These are phyloP conservation scores for Rhogogaster chlorosoma DNA, from an alignment of 2,888 invertebrate genomes.

Conservation along the genomic window DNA sequence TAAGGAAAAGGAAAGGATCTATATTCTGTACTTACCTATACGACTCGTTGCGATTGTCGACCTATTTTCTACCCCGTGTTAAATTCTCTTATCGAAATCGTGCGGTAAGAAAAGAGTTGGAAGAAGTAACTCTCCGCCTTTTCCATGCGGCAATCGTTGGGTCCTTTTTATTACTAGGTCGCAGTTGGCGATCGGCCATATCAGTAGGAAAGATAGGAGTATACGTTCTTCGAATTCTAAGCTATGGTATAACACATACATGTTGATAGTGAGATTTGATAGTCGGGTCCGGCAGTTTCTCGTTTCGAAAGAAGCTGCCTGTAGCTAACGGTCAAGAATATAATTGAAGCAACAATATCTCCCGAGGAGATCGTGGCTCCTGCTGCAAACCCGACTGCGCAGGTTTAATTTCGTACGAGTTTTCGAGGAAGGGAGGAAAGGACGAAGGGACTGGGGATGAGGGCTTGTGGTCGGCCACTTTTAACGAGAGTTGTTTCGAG, in stretches of 20 bases:
- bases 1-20: background rate
- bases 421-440: background rate
- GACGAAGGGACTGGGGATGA: background rate
- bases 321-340: background rate
- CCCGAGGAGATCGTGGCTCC: background rate
- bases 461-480: constrained; percentile 63
- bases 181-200: constrained; percentile 47
- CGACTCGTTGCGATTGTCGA: background rate
- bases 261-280: background rate
- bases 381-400: background rate
- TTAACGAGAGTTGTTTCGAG: constrained; percentile 74
- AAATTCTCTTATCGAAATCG: constrained; percentile 47
- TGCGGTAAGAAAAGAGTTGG: constrained; percentile 19
- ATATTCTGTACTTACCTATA: background rate
- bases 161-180: constrained; percentile 41
- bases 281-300: background rate
- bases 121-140: background rate
- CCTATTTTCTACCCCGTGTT: constrained; percentile 32
- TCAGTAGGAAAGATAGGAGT: constrained; percentile 10
- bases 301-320: background rate
- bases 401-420: constrained; percentile 36
- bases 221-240: constrained; percentile 3
- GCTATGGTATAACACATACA: background rate
- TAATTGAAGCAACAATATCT: constrained; percentile 33
- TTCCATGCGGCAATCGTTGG: background rate